A percentile compares a stretch with the other conserved stretches of the same genome.
These are phyloP conservation scores for Channallabes apus DNA, from an alignment of 2,797 vertebrate species.

Conservation along the genomic window DNA sequence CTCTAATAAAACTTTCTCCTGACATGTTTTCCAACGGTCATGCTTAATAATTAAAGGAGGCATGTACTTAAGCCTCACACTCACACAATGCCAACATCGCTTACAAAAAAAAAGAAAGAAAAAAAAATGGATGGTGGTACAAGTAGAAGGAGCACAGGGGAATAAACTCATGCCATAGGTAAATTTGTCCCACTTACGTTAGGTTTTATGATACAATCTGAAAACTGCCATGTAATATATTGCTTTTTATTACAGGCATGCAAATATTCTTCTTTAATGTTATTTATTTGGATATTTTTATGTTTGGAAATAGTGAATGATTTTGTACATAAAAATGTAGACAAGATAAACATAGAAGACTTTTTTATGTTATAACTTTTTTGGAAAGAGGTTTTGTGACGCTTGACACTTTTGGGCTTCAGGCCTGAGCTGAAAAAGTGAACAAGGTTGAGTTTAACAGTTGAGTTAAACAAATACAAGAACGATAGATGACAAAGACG, in stretches of 20 bases:
- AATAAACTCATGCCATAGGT: not conserved
- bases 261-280: too few relatives aligned
- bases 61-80: conserved; percentile 53
- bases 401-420: not conserved
- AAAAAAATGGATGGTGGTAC: conserved; percentile 68
- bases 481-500: not conserved
- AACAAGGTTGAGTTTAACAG: not conserved
- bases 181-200: too few relatives aligned
- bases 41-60: conserved; percentile 62
- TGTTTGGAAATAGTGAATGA: too few relatives aligned
- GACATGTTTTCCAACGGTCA: not conserved
- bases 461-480: not conserved
- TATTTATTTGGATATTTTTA: too few relatives aligned
- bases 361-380: not conserved
- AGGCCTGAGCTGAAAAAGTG: not conserved
- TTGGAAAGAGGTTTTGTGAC: not conserved
- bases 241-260: too few relatives aligned
- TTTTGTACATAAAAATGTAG: too few relatives aligned
- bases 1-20: not conserved
- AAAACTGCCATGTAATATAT: too few relatives aligned
- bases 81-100: conserved; percentile 37
- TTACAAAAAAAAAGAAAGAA: conserved; percentile 64
- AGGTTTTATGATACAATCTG: too few relatives aligned
- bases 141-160: not conserved
- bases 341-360: too few relatives aligned